Evolutionary conservation across 2,888 invertebrate species (phyloP), one percentile per base, ranked within the genome.

Genomic region (Ophion costatus): DNA sequence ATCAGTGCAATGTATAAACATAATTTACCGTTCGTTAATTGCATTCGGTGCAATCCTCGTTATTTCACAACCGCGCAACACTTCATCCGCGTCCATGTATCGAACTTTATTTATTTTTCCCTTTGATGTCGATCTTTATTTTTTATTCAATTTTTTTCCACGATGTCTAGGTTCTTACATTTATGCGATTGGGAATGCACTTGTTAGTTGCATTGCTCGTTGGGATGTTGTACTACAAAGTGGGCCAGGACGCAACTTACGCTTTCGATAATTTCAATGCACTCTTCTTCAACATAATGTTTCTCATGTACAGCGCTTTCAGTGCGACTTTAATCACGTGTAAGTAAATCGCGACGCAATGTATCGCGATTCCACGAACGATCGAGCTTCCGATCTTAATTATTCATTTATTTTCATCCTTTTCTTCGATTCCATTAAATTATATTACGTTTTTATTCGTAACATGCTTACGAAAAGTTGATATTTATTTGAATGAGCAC

Each of bases 281-380:
- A 92, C 95, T 98, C 45, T 98, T 98, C 94, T 99, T 98, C 94
- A 97, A 97, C 85, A 96, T 98, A 75, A 97, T 99, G 96, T 99
- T 99, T 94, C 95, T 98, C 76, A 98, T 98, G 97, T 98, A 98
- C 93, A 98, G 98, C 7, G 97, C 99, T 0, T 98, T 98, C 93
- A 98, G 98, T 94, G 96, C 98, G 17, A 97, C 98, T 80, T 96
- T 97, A 67, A 96, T 98, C 42, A 97, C 97, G 87, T 98, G 99
- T 99, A 95, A 97, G 98, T 10, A 56, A 69, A 7, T 33, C 17
- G 17, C 17, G 9, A 17, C 33, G n/a, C 17, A 64, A 64, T 33
- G 7, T 17, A 7, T 38, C 38, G 38, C 38, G 38, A 38, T 38
- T 38, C 38, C 38, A 38, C 38, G 22, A 24, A 63, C 63, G 4